Evolutionary conservation across 2,888 invertebrate species (phyloP).

Genomic region (Chironomus riparius): DNA sequence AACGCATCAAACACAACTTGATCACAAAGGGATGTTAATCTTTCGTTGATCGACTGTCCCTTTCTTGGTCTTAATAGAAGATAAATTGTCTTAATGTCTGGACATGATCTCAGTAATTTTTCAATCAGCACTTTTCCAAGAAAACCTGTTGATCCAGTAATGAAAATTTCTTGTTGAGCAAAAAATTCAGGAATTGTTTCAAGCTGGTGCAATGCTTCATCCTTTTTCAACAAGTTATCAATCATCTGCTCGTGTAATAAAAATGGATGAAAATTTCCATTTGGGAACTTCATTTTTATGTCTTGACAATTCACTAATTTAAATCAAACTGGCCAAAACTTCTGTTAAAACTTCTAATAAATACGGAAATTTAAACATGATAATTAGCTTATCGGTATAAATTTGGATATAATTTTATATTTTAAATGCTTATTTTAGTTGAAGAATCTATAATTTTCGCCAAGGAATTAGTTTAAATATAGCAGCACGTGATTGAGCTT

Average conservation of each 20-base stretch:
- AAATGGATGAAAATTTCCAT: not conserved
- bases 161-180: constrained; percentile 59
- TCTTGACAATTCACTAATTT: too few relatives aligned
- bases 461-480: too few relatives aligned
- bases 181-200: constrained; percentile 55
- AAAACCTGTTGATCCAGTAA: constrained; percentile 79
- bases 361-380: too few relatives aligned
- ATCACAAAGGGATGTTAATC: constrained; percentile 51
- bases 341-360: too few relatives aligned
- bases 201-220: constrained; percentile 28
- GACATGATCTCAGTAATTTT: constrained; percentile 75
- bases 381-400: too few relatives aligned
- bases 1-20: constrained; percentile 42
- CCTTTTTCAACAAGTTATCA: not conserved
- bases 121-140: constrained; percentile 84
- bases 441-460: too few relatives aligned
- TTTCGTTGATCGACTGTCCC: constrained; percentile 52
- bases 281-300: not conserved
- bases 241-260: not conserved
- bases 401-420: too few relatives aligned
- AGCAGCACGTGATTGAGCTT: too few relatives aligned
- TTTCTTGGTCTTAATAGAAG: constrained; percentile 66
- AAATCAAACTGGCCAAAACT: too few relatives aligned
- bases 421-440: too few relatives aligned
- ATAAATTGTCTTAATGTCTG: constrained; percentile 64